Evolutionary conservation across 2,888 invertebrate species (phyloP), one percentile per base, ranked within the genome.

Genomic region (Hypomecis atomaria): DNA sequence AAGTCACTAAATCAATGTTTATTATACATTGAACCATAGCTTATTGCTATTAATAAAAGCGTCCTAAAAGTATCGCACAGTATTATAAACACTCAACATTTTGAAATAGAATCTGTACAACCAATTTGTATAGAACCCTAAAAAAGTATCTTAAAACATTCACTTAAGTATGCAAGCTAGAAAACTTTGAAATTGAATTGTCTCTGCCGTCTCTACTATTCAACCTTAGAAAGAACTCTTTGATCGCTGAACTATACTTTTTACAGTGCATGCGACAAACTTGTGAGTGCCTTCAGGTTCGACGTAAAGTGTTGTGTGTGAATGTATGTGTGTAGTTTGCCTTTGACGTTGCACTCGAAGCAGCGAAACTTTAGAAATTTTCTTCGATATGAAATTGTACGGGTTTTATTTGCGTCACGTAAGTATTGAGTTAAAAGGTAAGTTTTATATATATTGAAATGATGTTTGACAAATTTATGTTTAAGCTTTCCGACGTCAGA

Each of bases 241-340:
- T 66, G 66, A 59, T 58, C 58, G 5, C 5, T 36, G 40, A 59
- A 48, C 65, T 54, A 13, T 53, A 59, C 42, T 50, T 50, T 57
- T 60, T 47, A 11, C 53, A 49, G 43, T 67, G 60, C 64, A 67
- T 60, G 69, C 63, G 70, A 59, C 56, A 63, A 72, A 72, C 65
- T 72, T 67, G 59, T 44, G 52, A 72, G 67, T 67, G 70, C 67
- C 63, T 59, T 44, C 37, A 54, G 55, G 55, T 54, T 50, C 59
- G 45, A 63, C 62, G 60, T 64, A 62, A 62, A 10, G 45, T 0
- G 10, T 6, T 48, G 40, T 38, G 45, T 37, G 37, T 13, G 23
- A 10, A 47, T 33, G 23, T 38, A 6, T 36, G n/a, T 23, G 9
- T 10, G 2, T 34, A 5, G 44, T 23, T 6, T 43, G 55, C 59